Base-by-base conservation (phyloP, 2,797 vertebrate species). In the Propithecus deckenii region DNA sequence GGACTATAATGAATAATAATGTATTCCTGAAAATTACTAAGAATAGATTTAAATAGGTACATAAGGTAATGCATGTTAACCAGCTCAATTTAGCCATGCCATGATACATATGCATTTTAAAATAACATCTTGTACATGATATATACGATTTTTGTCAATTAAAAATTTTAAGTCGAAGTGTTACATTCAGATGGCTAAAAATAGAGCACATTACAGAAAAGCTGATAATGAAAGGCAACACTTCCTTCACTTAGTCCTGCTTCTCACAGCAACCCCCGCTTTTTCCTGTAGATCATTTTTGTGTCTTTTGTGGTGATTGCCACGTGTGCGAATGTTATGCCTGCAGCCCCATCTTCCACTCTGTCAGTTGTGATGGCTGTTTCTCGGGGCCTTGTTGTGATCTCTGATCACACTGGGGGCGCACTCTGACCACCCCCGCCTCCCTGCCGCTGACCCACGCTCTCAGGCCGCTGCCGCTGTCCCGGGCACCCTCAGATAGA, bases 171-270 rank as follows among this genome's bases (percentile, higher is more conserved):
- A 75, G 43, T 69, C 86, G 25, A 23, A 65, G 38, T 43, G 71
- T 80, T 85, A 10, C 43, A 17, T 87, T 32, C 25, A 80, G 79
- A 86, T 91, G n/a, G 67, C 48, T 94, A 76, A 85, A 92, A 96
- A 61, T 35, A 81, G 67, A 61, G 72, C 76, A 67, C 8, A 52
- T 41, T 52, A 52, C 30, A 83, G 83, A 57, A 78, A 18, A 75
- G 57, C n/a, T 35, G 65, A 32, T 41, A 35, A 43, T 61, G 79
- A 71, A 76, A 84, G 87, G 52, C 30, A 43, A 2, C 46, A 63
- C 5, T 30, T 38, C 80, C 25, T 69, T 46, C 41, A 35, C 17
- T 38, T 80, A 57, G 52, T 52, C 41, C 55, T 80, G 11, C 23
- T 79, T 86, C 69, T 69, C 38, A 7, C 28, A 87, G 52, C 23